Evolutionary conservation across 2,888 invertebrate genomes (phyloP), one percentile per base, ranked within the genome.

Genomic region (Steinernema hermaphroditum): DNA sequence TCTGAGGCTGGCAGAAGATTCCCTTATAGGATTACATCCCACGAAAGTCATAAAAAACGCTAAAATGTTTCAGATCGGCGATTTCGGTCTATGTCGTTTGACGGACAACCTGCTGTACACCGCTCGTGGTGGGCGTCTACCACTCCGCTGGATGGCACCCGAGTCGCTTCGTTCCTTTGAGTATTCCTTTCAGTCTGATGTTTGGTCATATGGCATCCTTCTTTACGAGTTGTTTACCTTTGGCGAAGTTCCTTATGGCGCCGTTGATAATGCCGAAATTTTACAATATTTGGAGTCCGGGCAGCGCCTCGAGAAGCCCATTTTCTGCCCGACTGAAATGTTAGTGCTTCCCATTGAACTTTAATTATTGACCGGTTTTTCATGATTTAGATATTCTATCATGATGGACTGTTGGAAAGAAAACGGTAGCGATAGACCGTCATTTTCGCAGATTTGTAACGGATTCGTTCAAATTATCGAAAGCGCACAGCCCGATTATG

Each of bases 121-220:
- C 50, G 81, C 82, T 9, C 72, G 83, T 43, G 83, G 73, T 54
- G 83, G 83, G 27, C 72, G 83, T 27, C 68, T 83, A 16, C 83
- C 83, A 8, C 69, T 83, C 69, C 80, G 82, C 73, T 83, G 83
- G 83, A 82, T 83, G 83, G 79, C 81, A 43, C 81, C 81, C 0
- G 83, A 83, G 73, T 77, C 78, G 2, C 72, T 83, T 2, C 72
- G 75, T 9, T 74, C 77, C 8, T 81, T 80, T 69, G 83, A 83
- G 43, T 83, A 83, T 68, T 80, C 82, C 1, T 81, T 80, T 70
- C 81, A 83, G 57, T 80, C 80, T 37, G 83, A 83, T 75, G 81
- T 82, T 79, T 83, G 83, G 83, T 80, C 82, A 0, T 83, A 80
- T 57, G 83, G 82, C 1, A 79, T 83, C 1, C 77, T 83, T 0